Conservation (phyloP, 2,888 invertebrate genomes). For the Camptogramma bilineatum region DNA sequence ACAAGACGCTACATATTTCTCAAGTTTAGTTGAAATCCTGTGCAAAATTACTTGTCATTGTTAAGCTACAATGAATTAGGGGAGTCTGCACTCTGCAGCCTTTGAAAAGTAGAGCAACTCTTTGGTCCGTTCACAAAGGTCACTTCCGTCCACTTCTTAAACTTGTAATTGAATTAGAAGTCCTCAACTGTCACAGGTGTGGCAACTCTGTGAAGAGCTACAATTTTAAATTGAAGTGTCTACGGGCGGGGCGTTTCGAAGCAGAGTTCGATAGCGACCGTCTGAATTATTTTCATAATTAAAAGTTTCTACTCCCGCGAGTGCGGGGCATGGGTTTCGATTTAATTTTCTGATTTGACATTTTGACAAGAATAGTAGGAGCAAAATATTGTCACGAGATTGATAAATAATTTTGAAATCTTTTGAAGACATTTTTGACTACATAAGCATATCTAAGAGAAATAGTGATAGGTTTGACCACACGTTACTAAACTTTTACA, state of each 20-base stretch:
- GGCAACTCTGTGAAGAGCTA: slow-evolving; percentile 13
- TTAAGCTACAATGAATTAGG: too few relatives aligned
- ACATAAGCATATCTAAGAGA: not conserved
- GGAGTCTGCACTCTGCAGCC: too few relatives aligned
- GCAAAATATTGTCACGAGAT: too few relatives aligned
- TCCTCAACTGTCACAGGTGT: slow-evolving; percentile 17
- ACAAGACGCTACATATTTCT: too few relatives aligned
- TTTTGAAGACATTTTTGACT: not conserved
- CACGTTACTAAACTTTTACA: not conserved
- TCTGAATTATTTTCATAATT: slow-evolving; percentile 30
- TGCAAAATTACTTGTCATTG: too few relatives aligned
- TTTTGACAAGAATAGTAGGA: not conserved
- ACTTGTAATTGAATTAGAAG: slow-evolving; percentile 17
- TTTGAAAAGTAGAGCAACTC: slow-evolving; percentile 3
- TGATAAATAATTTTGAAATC: too few relatives aligned
- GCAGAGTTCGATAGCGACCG: slow-evolving; percentile 25
- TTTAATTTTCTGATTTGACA: not conserved
- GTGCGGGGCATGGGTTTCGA: not conserved
- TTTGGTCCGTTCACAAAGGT: slow-evolving; percentile 14
- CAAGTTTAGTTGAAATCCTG: too few relatives aligned
- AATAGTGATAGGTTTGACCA: not conserved
- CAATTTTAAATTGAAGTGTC: slow-evolving; percentile 33
- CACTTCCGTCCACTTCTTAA: not conserved
- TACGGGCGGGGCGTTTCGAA: slow-evolving; percentile 18
- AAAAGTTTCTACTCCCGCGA: slow-evolving; percentile 27